A percentile compares a stretch with the other conserved stretches of the same genome.
phyloP scores from a whole-genome alignment of 2,797 vertebrate genomes.

The Coregonus suidteri region DNA sequence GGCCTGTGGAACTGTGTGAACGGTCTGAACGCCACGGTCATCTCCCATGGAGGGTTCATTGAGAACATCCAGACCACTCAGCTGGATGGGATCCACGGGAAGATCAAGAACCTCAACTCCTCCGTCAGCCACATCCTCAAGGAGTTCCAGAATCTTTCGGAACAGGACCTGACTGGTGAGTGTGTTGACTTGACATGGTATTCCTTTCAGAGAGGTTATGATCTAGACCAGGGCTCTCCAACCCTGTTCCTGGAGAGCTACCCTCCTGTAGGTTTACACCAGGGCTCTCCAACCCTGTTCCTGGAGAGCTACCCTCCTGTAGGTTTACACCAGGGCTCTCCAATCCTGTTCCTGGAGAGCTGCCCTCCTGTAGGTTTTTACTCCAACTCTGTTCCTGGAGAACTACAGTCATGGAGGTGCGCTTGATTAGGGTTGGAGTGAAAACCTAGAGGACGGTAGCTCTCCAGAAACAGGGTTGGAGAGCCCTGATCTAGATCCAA shows the following conservation, averaged over 20 bases:
- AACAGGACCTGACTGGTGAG: slow-evolving; percentile 75
- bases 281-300: no score
- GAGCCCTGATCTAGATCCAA: background rate
- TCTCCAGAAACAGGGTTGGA: no score
- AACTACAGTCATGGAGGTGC: no score
- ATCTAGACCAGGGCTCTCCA: background rate
- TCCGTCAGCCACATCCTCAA: slow-evolving; percentile 77
- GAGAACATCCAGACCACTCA: slow-evolving; percentile 80
- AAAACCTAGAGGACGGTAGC: no score
- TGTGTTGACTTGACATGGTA: background rate
- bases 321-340: background rate
- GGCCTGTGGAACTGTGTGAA: slow-evolving; percentile 85
- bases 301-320: no score
- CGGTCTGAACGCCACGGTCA: slow-evolving; percentile 81
- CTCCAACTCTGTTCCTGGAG: no score
- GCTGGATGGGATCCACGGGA: slow-evolving; percentile 72
- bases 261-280: no score
- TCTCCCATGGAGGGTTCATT: slow-evolving; percentile 75
- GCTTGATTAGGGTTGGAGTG: no score
- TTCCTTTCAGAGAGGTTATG: background rate
- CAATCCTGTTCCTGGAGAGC: no score
- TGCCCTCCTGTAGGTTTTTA: no score
- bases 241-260: no score
- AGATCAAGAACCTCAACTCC: slow-evolving; percentile 83
- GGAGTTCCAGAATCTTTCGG: slow-evolving; percentile 69